Base-by-base conservation (phyloP, 64 coral and sea anemone genomes). In the Astreopora myriophthalma region DNA sequence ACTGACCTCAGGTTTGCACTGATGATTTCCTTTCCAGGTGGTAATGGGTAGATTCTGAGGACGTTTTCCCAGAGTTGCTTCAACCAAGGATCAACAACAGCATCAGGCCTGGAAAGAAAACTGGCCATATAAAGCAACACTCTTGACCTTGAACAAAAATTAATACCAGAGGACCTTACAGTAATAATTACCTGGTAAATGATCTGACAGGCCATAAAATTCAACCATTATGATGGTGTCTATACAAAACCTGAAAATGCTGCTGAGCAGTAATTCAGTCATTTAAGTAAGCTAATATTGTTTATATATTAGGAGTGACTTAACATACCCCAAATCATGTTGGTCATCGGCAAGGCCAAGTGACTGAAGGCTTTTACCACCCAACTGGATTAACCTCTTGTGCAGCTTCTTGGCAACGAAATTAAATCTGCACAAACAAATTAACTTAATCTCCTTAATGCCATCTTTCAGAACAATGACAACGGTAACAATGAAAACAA, bases 71-170 rank as follows among this genome's bases (percentile, higher is more conserved):
- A 99, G 17, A 99, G 39, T 23, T 93, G 58, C 33, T 95, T 95
- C 27, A 99, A 44, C 97, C 97, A 99, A 58, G 94, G 97, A 96
- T 99, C 97, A 76, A 99, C 87, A 48, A 95, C 94, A 1, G 97
- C 97, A 99, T 99, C 97, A 55, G 94, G 87, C 20, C 97, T 99
- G 27, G 4, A 40, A 68, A 26, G n/a, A 61, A 60, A 93, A 70
- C 22, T 3, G 44, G 27, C 7, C 0, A n/a, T 2, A n/a, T n/a
- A n/a, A 71, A 34, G 27, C 28, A 71, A 37, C 16, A 7, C 9
- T 25, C 61, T 64, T 3, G 5, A n/a, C 20, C 61, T 64, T 64
- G 20, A 64, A 64, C 4, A n/a, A 24, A 64, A n/a, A n/a, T n/a
- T n/a, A n/a, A n/a, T n/a, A n/a, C n/a, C n/a, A n/a, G n/a, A n/a